Base-by-base conservation (phyloP, 1,140 invertebrate genomes). In the Halictus rubicundus region DNA sequence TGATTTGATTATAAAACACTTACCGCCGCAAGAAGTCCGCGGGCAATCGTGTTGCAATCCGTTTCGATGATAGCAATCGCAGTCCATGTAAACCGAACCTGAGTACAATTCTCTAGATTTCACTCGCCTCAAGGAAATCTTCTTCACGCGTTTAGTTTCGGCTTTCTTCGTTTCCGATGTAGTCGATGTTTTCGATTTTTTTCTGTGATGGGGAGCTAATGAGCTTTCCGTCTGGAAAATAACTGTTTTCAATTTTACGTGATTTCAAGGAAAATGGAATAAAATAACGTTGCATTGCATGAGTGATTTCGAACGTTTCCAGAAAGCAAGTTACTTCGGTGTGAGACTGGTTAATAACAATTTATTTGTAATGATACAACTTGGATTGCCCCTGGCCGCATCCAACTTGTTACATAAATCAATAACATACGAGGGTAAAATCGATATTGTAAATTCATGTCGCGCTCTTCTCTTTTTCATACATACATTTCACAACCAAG, bases 31-130 rank as follows among this genome's bases (percentile, higher is more conserved):
- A 69, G 94, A 92, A 27, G 93, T 94, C 3, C 95, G 92, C 0
- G 94, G 94, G 84, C 95, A 96, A 68, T 96, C 94, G 83, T 96
- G 95, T 88, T 96, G 95, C 7, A 96, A 89, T 2, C 95, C 95
- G 89, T 96, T 96, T 9, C 94, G 94, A 82, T 95, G 95, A 69
- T 95, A 94, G 86, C 95, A 96, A 81, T 96, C 94, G 84, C 95
- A 96, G 61, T 94, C 94, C 37, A 94, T 94, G 81, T 95, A 94
- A 87, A 96, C 93, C 68, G 94, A 92, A 42, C 95, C 94, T 23
- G 93, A 94, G 12, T 94, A 93, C 52, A 96, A 89, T 85, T 96
- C 96, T 9, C 95, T 93, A 81, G 95, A 95, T 80, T 94, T 95
- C 52, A 92, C 91, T 78, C 90, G 85, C 32, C 88, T 90, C 16